Percentiles rank a stretch among this genome's conserved stretches.
These are phyloP conservation scores for Microplitis manilae DNA, from an alignment of 2,888 invertebrate genomes.

Conservation along the genomic window DNA sequence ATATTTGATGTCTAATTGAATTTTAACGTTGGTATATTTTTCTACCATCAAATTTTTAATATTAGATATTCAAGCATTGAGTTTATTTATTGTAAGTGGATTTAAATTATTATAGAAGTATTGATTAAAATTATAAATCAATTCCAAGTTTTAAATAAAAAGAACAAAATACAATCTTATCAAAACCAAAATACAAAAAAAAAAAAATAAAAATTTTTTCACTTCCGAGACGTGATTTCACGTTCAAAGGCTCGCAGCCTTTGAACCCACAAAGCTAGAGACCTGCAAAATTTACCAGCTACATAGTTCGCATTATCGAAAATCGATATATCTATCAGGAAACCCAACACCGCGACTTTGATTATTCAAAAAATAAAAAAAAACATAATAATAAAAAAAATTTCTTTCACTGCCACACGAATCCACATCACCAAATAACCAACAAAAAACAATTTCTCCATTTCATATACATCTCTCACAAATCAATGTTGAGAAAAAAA, in stretches of 20 bases:
- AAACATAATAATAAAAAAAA: background rate
- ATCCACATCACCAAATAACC: background rate
- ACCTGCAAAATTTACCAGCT: constrained; percentile 1
- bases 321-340: background rate
- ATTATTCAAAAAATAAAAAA: background rate
- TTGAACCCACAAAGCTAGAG: background rate
- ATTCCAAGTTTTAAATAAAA: too few species aligned
- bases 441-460: background rate
- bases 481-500: background rate
- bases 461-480: background rate
- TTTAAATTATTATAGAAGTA: background rate
- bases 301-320: background rate
- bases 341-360: background rate
- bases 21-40: too few species aligned
- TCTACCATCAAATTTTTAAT: too few species aligned
- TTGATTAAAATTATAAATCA: background rate
- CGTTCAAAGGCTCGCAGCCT: background rate
- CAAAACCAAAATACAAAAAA: constrained; percentile 1
- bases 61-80: too few species aligned
- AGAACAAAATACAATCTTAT: background rate
- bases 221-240: background rate
- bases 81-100: background rate
- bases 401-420: background rate
- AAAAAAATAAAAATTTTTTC: background rate
- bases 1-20: too few species aligned